Evolutionary conservation across 2,888 invertebrate genomes (phyloP), one percentile per base, ranked within the genome.

Genomic region (Conus canariensis): DNA sequence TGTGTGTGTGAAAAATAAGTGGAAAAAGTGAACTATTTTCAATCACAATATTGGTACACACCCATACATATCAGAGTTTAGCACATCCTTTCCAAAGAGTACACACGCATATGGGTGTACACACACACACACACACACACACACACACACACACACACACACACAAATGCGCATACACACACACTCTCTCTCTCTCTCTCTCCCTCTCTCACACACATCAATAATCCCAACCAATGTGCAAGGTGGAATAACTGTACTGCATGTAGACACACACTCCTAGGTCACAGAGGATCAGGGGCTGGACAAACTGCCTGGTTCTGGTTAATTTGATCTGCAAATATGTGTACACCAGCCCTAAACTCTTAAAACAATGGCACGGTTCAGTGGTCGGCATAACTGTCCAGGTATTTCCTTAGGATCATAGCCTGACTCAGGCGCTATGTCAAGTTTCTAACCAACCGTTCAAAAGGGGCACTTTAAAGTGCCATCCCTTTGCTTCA

Each of bases 271-370:
- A 83, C 83, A 83, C 30, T n/a, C 74, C 25, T 25, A 74, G n/a
- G 74, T 16, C 12, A 14, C 64, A 64, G 16, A 64, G 64, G 10
- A 64, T 16, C 16, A 64, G 22, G n/a, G 74, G 77, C 77, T 12
- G 45, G 77, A 80, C 45, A 80, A 80, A 80, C 77, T 9, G 22
- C 67, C 59, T 22, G 25, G 64, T n/a, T 8, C 64, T 16, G 30
- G 67, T 86, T 86, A 86, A 86, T 86, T 86, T 67, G 86, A 67
- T 86, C 86, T 59, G 67, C 86, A 86, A 86, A 86, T 86, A 86
- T 86, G 59, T 86, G 45, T 30, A 86, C 67, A 64, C 60, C 86
- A 64, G 60, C 86, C n/a, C 60, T 86, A 60, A 86, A 67, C 85
- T 86, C 14, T 86, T 64, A 86, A 30, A 86, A 86, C 64, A 86